Base-by-base conservation (phyloP, 1,140 invertebrate species). In the Caenorhabditis inopinata region DNA sequence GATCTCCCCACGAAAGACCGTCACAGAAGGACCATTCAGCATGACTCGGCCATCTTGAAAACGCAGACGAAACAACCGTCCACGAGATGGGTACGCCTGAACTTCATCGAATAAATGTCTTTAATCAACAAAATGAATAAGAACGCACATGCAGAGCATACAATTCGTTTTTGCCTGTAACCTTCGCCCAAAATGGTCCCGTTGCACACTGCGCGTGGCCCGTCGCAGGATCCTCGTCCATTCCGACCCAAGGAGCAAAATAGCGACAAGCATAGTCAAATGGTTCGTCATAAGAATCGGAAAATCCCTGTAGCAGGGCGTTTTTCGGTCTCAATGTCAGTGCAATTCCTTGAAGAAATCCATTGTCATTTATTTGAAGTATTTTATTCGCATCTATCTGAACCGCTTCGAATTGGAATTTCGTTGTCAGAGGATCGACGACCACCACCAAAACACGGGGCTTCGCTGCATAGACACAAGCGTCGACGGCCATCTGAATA, bases 241-340 rank as follows among this genome's bases (percentile, higher is more conserved):
- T 90, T 23, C 92, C 92, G 38, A 87, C 85, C 91, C 91, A 92
- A 0, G 92, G 92, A 12, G 90, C 90, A 85, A 92, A 92, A 84
- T 91, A 92, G 62, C 92, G 85, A 5, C 91, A 92, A 12, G 91
- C 84, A 84, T 92, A 92, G 83, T 92, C 89, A 80, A 88, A 89
- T 6, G 74, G 49, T 48, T 82, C 79, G 14, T 85, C 87, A 21
- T 84, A 47, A 29, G 14, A 7, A 73, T 86, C 76, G 18, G 48
- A 32, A 49, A 86, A 87, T 42, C 85, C 58, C 38, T 68, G 58
- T 21, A 68, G 35, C 25, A 75, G 29, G 11, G 86, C 45, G 32
- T 85, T 74, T 29, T 84, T 82, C 12, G 85, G 85, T 0, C 82
- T 58, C 27, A 88, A 38, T n/a, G 85, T 85, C 2, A 88, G 51